These are phyloP conservation scores for Uria aalge DNA, from an alignment of 2,113 vertebrate genomes.

Conservation along the genomic window DNA sequence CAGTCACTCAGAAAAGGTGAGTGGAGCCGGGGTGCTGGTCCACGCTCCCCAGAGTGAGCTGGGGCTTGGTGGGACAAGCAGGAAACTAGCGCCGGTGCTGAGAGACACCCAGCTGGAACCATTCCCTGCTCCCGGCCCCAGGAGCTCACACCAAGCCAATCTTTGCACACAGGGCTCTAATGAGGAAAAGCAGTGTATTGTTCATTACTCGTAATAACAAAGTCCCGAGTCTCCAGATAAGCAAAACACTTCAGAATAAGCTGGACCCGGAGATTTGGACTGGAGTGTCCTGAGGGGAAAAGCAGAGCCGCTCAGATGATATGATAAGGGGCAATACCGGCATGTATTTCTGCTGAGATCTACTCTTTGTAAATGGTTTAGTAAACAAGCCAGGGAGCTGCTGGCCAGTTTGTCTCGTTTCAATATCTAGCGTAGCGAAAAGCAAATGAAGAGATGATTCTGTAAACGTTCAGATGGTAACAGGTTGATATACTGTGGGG, in stretches of 20 bases:
- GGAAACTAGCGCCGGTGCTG: neutral
- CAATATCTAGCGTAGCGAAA: neutral
- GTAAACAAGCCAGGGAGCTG: neutral
- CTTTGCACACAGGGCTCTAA: neutral
- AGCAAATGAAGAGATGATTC: neutral
- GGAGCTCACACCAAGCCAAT: neutral
- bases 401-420: neutral
- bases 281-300: neutral
- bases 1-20: neutral
- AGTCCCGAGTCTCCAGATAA: neutral
- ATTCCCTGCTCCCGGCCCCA: neutral
- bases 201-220: neutral
- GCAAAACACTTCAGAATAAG: neutral
- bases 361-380: neutral
- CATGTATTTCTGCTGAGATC: neutral
- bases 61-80: neutral
- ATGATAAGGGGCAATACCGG: neutral
- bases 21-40: accelerated
- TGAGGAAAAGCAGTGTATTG: neutral
- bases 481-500: neutral
- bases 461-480: neutral
- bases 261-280: neutral
- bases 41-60: neutral
- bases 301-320: neutral
- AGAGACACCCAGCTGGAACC: neutral